A percentile compares a stretch with the other conserved stretches of the same genome.
Evolutionary conservation across 1,140 invertebrate genomes (phyloP).

Genomic region (Radopholus similis): DNA sequence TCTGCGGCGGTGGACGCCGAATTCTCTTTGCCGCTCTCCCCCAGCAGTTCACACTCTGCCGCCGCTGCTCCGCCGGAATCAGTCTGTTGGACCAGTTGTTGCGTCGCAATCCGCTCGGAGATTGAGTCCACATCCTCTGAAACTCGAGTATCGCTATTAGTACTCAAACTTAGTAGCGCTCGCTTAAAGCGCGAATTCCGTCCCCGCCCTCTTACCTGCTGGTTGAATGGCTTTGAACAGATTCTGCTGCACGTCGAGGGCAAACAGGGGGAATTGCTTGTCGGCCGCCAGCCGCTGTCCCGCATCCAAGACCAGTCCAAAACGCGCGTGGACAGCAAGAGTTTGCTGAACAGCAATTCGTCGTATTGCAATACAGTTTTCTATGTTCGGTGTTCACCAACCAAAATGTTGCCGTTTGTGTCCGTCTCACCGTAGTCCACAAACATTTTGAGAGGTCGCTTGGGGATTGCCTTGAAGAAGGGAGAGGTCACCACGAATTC

Average conservation of each 20-base stretch:
- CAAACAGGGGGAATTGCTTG: background rate
- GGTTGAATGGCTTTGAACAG: too few species aligned
- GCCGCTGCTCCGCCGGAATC: background rate
- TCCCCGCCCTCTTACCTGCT: too few species aligned
- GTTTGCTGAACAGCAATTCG: slow-evolving; percentile 1
- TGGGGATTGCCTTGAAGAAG: slow-evolving; percentile 32
- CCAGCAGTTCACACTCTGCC: background rate
- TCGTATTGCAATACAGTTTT: too few species aligned
- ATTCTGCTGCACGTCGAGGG: too few species aligned
- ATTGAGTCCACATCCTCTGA: too few species aligned
- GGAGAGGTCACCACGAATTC: slow-evolving; percentile 29
- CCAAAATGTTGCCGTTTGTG: background rate
- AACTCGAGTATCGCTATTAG: background rate
- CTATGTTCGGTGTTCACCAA: background rate
- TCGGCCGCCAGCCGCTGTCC: slow-evolving; percentile 7
- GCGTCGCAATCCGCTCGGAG: background rate
- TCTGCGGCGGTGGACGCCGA: background rate
- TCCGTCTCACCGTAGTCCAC: background rate
- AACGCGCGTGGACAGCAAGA: slow-evolving; percentile 14
- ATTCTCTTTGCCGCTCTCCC: background rate
- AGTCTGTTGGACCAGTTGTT: background rate
- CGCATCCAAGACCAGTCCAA: background rate
- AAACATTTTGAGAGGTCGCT: background rate
- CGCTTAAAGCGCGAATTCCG: too few species aligned
- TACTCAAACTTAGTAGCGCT: too few species aligned